Evolutionary conservation across 1,140 invertebrate genomes (phyloP).

Genomic region (Bombus confusus): DNA sequence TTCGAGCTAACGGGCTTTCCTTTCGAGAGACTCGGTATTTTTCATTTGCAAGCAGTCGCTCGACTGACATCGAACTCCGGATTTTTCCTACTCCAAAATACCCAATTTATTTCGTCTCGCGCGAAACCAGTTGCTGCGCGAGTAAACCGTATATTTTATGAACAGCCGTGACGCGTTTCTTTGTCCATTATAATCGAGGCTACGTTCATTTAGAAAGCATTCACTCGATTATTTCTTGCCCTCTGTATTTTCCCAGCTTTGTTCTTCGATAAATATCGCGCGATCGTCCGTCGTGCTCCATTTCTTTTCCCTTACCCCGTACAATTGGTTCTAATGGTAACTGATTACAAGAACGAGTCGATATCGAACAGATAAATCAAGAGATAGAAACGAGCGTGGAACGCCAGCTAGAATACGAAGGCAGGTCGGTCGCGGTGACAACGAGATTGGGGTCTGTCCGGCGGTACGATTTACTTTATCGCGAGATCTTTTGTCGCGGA

Average conservation of each 20-base stretch:
- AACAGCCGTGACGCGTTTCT: neutral
- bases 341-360: neutral
- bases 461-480: slow-evolving; percentile 25
- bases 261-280: neutral
- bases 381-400: neutral
- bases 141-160: neutral
- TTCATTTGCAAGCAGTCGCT: slow-evolving; percentile 11
- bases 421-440: neutral
- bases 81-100: neutral
- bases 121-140: neutral
- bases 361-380: neutral
- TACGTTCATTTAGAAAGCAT: neutral
- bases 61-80: neutral
- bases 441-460: slow-evolving; percentile 24
- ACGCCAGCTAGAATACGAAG: slow-evolving; percentile 1
- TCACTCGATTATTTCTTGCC: neutral
- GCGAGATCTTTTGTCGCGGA: slow-evolving; percentile 11
- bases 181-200: neutral
- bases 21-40: slow-evolving; percentile 26
- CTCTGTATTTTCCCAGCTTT: neutral
- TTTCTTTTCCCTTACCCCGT: neutral
- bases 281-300: neutral
- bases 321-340: slow-evolving; percentile 1
- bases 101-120: neutral
- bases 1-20: slow-evolving; percentile 26